Evolutionary conservation across 2,113 vertebrate genomes (phyloP).

Genomic region (Poeciliopsis turrubarensis): DNA sequence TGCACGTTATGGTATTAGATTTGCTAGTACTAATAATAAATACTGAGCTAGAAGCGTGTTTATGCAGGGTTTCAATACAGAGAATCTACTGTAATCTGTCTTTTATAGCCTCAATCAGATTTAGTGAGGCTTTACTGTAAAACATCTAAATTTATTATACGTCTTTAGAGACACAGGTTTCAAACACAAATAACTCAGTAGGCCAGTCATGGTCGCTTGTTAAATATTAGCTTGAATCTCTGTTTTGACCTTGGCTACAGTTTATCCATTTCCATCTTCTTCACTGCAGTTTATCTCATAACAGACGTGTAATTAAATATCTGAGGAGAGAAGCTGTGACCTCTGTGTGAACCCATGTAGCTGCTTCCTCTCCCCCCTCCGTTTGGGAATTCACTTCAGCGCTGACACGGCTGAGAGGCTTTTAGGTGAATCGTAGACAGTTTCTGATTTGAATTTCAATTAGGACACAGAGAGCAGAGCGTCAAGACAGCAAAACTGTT

Average conservation of each 20-base stretch:
- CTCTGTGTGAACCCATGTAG: constrained; percentile 35
- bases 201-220: not conserved
- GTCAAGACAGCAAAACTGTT: constrained; percentile 40
- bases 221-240: constrained; percentile 6
- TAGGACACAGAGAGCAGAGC: constrained; percentile 25
- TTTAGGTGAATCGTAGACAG: constrained; percentile 50
- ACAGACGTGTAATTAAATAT: constrained; percentile 22
- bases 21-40: too few relatives aligned
- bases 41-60: not conserved
- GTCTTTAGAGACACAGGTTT: not conserved
- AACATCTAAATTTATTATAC: not conserved
- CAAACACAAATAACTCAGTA: not conserved
- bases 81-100: not conserved
- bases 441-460: constrained; percentile 63
- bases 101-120: not conserved
- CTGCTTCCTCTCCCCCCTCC: constrained; percentile 14
- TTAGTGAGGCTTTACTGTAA: not conserved
- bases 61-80: not conserved
- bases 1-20: too few relatives aligned
- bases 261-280: constrained; percentile 5
- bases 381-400: constrained; percentile 20
- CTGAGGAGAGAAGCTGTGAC: constrained; percentile 23
- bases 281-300: not conserved
- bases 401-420: constrained; percentile 15
- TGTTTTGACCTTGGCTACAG: not conserved